These are phyloP conservation scores for Calliphora vicina DNA, from an alignment of 1,140 invertebrate genomes.

Conservation along the genomic window DNA sequence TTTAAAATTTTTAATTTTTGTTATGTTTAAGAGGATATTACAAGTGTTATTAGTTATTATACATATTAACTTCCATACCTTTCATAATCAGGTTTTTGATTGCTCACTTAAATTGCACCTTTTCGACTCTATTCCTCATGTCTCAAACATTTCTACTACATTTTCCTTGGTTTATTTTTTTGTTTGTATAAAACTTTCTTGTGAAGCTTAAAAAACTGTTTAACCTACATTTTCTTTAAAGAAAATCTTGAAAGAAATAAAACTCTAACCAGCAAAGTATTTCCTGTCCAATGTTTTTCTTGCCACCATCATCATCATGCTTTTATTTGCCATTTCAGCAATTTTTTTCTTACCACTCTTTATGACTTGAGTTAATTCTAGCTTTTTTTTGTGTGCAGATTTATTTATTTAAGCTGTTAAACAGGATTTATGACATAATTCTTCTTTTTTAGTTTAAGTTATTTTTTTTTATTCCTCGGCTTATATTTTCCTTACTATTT, in stretches of 20 bases:
- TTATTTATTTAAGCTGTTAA: conserved; percentile 18
- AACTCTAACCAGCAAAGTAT: background rate
- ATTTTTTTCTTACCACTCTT: background rate
- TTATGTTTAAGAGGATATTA: too few relatives aligned
- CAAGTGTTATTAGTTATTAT: too few relatives aligned
- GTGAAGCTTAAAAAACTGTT: background rate
- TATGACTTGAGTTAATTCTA: background rate
- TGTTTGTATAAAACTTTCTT: background rate
- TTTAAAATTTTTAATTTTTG: too few relatives aligned
- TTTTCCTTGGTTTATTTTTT: background rate
- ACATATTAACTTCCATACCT: too few relatives aligned
- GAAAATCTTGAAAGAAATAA: background rate
- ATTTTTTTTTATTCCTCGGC: background rate
- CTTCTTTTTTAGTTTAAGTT: background rate
- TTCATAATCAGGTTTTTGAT: too few relatives aligned
- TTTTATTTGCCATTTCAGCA: background rate
- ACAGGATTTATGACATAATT: conserved; percentile 33
- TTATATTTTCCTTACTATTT: background rate
- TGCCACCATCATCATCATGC: background rate
- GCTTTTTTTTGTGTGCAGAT: conserved; percentile 15
- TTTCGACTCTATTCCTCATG: background rate
- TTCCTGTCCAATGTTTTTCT: conserved; percentile 4
- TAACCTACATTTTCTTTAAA: background rate
- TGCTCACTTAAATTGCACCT: too few relatives aligned
- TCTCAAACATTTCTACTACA: background rate